Evolutionary conservation across 92 coral and sea anemone genomes (phyloP), one percentile per base, ranked within the genome.

Genomic region (Zoanthus sansibaricus): DNA sequence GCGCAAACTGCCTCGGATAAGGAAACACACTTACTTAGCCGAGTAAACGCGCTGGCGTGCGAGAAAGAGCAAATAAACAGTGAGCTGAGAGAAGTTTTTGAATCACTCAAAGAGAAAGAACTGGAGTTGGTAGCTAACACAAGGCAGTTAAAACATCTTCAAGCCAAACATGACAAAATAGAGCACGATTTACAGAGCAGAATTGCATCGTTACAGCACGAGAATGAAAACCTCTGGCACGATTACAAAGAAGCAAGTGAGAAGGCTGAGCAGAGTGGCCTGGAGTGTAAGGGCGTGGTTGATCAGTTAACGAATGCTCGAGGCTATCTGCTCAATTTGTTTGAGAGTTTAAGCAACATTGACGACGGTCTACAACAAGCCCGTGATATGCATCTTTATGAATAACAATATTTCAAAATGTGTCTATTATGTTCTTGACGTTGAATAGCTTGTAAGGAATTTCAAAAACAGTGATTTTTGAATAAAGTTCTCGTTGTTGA

Each of bases 311-410:
- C 94, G 78, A 86, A 55, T 71, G 88, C 98, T 45, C 95, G 95
- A 75, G 91, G 92, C 1, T 91, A 94, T 74, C 82, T 97, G 44
- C 71, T 92, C 51, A 78, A 91, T 42, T 79, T 95, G 84, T 97
- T 95, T 85, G 93, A 92, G 75, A 94, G 95, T 47, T 85, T 97
- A 51, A 94, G 94, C 11, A 95, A 84, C 52, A 90, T 95, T 44
- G 95, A 95, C 77, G 98, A 95, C 48, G 95, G 91, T 10, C 37
- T 97, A 62, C 98, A 95, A 83, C 82, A 87, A 67, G 97, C 97
- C 9, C 85, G 92, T 44, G 95, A 95, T 21, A 88, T 90, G 88
- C 79, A 61, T 58, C 88, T 85, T 62, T 75, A 72, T 46, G 88
- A 73, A 61, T 73, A 85, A 45, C 8, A 20, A n/a, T 32, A 54